phyloP scores from a whole-genome alignment of 2,797 vertebrate species.

The Podarcis lilfordi region DNA sequence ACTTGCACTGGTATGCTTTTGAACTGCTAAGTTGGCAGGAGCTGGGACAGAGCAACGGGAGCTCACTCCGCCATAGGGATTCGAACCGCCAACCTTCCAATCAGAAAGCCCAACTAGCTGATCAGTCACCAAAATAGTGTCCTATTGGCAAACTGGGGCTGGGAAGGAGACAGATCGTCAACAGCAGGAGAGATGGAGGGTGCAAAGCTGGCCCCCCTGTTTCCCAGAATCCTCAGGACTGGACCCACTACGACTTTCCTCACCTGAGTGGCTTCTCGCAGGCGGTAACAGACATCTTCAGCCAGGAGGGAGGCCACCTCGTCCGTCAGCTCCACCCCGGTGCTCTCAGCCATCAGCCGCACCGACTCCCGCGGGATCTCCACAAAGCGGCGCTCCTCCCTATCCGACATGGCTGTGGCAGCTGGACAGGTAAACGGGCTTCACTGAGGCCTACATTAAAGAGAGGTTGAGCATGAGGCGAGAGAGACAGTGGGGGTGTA shows the following conservation, averaged over 20 bases:
- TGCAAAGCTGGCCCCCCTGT: too few species aligned
- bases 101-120: background rate
- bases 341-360: slow-evolving; percentile 89
- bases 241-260: accelerated
- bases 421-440: background rate
- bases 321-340: slow-evolving; percentile 87
- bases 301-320: slow-evolving; percentile 88
- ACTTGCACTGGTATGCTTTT: too few species aligned
- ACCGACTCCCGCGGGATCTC: slow-evolving; percentile 91
- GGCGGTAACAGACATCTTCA: slow-evolving; percentile 92
- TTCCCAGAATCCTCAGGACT: background rate
- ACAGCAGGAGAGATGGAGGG: background rate
- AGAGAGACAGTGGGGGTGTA: background rate
- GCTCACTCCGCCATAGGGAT: too few species aligned
- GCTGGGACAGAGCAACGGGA: too few species aligned
- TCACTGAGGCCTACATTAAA: background rate
- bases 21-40: too few species aligned
- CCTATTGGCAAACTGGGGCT: background rate
- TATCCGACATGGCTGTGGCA: slow-evolving; percentile 82
- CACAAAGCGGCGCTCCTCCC: slow-evolving; percentile 91
- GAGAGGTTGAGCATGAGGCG: too few species aligned
- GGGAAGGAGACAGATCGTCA: too few species aligned
- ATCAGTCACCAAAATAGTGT: background rate
- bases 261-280: slow-evolving; percentile 91
- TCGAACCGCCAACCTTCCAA: too few species aligned